Percentiles rank a stretch among this genome's conserved stretches.
phyloP scores from a whole-genome alignment of 2,113 vertebrate genomes.

The Onychorhynchus coronatus region DNA sequence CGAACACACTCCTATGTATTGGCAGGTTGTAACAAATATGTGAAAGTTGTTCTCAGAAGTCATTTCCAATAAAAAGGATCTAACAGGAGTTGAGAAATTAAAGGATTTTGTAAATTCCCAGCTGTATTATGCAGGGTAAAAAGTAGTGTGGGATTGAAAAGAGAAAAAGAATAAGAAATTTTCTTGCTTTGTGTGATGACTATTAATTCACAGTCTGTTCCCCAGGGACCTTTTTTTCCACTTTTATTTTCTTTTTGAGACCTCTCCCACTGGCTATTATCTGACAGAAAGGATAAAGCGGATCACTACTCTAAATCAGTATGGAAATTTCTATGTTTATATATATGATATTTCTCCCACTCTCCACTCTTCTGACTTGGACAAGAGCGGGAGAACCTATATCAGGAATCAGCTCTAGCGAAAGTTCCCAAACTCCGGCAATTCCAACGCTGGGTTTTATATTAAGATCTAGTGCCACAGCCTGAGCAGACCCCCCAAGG shows the following conservation, averaged over 20 bases:
- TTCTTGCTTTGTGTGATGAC: not conserved
- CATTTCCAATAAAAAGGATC: not conserved
- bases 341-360: not conserved
- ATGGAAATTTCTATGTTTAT: not conserved
- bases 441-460: not conserved
- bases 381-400: not conserved
- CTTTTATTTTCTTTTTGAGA: not conserved
- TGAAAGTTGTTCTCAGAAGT: not conserved
- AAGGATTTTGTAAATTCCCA: not conserved
- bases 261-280: not conserved
- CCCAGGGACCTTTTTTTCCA: not conserved
- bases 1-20: not conserved
- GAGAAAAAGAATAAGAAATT: not conserved
- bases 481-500: not conserved
- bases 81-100: not conserved
- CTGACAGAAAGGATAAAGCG: not conserved
- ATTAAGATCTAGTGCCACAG: rapidly evolving
- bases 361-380: not conserved
- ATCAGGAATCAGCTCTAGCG: not conserved
- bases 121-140: not conserved
- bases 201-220: not conserved
- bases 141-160: not conserved
- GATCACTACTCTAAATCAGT: not conserved
- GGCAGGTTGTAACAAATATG: not conserved
- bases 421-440: not conserved